Evolutionary conservation across 2,113 vertebrate species (phyloP).

Genomic region (Oostethus manadensis): DNA sequence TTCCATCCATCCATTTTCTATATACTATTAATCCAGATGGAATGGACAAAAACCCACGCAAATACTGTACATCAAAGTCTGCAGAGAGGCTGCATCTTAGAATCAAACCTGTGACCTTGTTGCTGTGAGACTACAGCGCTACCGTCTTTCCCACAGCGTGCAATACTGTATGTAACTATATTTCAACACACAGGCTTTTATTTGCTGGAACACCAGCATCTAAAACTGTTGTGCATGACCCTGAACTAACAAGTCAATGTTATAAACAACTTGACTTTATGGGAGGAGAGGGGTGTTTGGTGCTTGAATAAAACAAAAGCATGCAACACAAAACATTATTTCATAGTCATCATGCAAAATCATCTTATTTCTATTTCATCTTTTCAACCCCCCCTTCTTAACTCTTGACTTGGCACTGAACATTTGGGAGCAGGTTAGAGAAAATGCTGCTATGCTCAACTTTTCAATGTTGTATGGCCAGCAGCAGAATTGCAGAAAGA

Average conservation of each 20-base stretch:
- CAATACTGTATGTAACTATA: background rate
- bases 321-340: slow-evolving; percentile 33
- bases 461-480: background rate
- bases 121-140: too few relatives aligned
- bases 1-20: too few relatives aligned
- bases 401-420: background rate
- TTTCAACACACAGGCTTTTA: background rate
- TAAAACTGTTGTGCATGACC: background rate
- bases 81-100: too few relatives aligned
- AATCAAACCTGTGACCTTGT: too few relatives aligned
- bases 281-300: slow-evolving; percentile 8
- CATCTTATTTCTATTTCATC: slow-evolving; percentile 11
- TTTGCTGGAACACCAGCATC: background rate
- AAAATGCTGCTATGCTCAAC: background rate
- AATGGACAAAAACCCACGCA: too few relatives aligned
- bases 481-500: background rate
- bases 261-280: slow-evolving; percentile 48
- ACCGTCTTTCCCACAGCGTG: too few relatives aligned
- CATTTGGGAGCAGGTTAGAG: too few relatives aligned
- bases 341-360: slow-evolving; percentile 24
- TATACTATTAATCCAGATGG: too few relatives aligned
- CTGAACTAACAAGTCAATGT: slow-evolving; percentile 18
- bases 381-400: background rate
- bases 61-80: too few relatives aligned
- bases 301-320: slow-evolving; percentile 32